Evolutionary conservation across 2,888 invertebrate genomes (phyloP).

Genomic region (Acrobasis suavella): DNA sequence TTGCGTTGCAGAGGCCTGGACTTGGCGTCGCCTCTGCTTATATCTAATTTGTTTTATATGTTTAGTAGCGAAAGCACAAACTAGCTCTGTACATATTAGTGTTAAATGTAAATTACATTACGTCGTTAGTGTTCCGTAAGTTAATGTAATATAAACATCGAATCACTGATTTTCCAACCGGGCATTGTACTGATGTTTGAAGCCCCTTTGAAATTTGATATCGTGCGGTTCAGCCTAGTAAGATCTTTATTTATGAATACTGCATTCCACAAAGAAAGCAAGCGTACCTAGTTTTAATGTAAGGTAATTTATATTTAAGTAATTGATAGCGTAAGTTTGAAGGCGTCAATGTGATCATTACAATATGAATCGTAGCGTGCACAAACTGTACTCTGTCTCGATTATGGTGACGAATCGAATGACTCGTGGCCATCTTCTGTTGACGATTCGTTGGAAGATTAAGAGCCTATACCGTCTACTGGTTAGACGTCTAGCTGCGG

Average conservation of each 20-base stretch:
- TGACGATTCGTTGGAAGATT: neutral
- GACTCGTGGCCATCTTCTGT: constrained; percentile 39
- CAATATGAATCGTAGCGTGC: constrained; percentile 75
- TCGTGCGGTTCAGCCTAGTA: constrained; percentile 59
- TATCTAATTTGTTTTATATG: constrained; percentile 48
- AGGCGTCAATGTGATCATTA: constrained; percentile 79
- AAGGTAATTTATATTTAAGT: constrained; percentile 59
- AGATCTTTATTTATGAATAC: constrained; percentile 71
- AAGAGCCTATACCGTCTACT: too few species aligned
- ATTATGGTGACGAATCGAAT: constrained; percentile 59
- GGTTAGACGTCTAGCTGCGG: too few species aligned
- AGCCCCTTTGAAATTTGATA: constrained; percentile 59
- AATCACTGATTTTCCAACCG: constrained; percentile 64
- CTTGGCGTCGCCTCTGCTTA: constrained; percentile 35
- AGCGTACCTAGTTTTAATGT: constrained; percentile 66
- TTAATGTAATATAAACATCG: constrained; percentile 75
- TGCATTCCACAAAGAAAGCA: constrained; percentile 78
- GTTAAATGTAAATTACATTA: constrained; percentile 75
- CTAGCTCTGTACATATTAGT: constrained; percentile 79
- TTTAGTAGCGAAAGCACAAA: constrained; percentile 76
- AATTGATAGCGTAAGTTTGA: constrained; percentile 63
- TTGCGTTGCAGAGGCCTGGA: constrained; percentile 35
- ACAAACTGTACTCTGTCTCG: constrained; percentile 72
- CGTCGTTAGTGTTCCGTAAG: constrained; percentile 62
- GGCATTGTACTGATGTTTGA: constrained; percentile 76